phyloP scores from a whole-genome alignment of 2,797 vertebrate species.

The Darevskia mixta region DNA sequence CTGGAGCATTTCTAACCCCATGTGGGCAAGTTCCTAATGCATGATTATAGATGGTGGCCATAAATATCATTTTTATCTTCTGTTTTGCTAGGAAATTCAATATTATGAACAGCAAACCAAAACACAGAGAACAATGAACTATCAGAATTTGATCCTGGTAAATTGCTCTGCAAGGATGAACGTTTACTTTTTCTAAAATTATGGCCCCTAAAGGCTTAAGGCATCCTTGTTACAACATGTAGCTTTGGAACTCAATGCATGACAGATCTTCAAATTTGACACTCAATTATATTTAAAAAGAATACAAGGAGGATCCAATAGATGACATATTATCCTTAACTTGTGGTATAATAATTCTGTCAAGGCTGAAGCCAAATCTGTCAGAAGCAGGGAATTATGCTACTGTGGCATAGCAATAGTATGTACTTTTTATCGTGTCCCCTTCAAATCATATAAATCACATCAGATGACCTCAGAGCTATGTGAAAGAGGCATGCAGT shows the following conservation, averaged over 20 bases:
- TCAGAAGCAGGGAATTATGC: neutral
- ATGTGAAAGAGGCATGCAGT: neutral
- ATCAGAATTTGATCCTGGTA: neutral
- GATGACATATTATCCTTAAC: neutral
- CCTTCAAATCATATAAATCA: constrained; percentile 4
- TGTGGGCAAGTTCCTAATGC: neutral
- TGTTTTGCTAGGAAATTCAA: neutral
- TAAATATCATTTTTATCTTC: neutral
- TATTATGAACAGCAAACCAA: neutral
- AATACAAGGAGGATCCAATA: neutral
- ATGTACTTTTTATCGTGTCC: neutral
- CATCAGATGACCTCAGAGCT: neutral
- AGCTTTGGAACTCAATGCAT: neutral
- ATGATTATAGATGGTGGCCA: neutral
- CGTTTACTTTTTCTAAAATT: neutral
- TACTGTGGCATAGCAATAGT: neutral
- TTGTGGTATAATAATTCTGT: constrained; percentile 3
- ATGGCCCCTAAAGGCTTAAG: neutral
- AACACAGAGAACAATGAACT: neutral
- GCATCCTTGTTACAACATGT: neutral
- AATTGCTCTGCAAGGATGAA: neutral
- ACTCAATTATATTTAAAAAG: neutral
- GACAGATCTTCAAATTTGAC: neutral
- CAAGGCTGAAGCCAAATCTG: neutral
- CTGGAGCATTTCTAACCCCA: neutral